phyloP scores from a whole-genome alignment of 2,797 vertebrate genomes.

The Enteromius argenteus region DNA sequence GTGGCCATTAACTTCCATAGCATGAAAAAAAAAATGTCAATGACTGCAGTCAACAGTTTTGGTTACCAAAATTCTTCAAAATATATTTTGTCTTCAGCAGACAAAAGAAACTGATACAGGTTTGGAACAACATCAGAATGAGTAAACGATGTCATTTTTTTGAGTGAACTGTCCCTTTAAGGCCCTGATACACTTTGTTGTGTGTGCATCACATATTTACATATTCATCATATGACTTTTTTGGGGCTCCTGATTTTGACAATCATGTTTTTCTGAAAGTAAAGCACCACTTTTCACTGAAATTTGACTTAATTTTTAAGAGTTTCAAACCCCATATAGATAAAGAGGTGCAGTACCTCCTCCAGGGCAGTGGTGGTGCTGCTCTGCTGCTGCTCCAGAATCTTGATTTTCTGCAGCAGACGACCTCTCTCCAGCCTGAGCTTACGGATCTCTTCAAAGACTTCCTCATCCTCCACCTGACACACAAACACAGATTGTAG shows the following conservation, averaged over 20 bases:
- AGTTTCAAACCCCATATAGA: neutral
- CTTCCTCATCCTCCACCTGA: constrained; percentile 85
- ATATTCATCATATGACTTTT: neutral
- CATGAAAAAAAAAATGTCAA: neutral
- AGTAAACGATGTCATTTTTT: neutral
- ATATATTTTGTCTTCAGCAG: neutral
- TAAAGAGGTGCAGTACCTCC: constrained; percentile 64
- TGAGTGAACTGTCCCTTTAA: neutral
- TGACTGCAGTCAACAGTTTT: neutral
- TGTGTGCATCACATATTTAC: neutral
- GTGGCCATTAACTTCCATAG: neutral
- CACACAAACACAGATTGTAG: constrained; percentile 13
- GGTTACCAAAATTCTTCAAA: neutral
- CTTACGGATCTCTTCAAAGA: constrained; percentile 91
- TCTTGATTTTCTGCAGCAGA: constrained; percentile 91
- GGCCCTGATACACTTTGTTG: neutral
- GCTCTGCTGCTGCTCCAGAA: constrained; percentile 87
- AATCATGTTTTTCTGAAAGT: neutral
- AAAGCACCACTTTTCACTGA: neutral
- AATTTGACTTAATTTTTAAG: neutral
- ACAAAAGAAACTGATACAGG: neutral
- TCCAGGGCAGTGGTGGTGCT: constrained; percentile 74
- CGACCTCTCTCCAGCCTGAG: constrained; percentile 89
- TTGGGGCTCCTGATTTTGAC: neutral
- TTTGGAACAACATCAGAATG: neutral